Percentiles rank a stretch among this genome's conserved stretches.
These are phyloP conservation scores for Drosophila nasuta DNA, from an alignment of 1,140 invertebrate genomes.

Conservation along the genomic window DNA sequence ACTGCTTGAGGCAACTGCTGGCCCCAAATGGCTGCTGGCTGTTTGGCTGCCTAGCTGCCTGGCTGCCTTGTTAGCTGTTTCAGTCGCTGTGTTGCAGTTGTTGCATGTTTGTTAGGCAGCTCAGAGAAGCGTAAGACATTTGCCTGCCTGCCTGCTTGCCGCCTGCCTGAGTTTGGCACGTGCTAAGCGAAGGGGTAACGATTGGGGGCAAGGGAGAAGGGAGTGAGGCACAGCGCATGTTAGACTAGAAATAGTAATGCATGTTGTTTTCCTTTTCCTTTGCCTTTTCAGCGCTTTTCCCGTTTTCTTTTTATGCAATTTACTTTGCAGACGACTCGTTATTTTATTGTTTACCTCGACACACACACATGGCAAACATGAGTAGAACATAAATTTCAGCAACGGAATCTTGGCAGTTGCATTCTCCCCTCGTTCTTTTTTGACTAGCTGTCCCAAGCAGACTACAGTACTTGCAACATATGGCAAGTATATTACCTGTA, in stretches of 20 bases:
- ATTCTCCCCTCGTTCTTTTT: background rate
- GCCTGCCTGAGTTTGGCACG: slow-evolving; percentile 74
- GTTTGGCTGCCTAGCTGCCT: slow-evolving; percentile 42
- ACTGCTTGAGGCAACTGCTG: slow-evolving; percentile 17
- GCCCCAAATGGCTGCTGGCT: slow-evolving; percentile 1
- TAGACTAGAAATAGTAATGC: slow-evolving; percentile 27
- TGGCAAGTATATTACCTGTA: background rate
- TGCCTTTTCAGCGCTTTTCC: slow-evolving; percentile 29
- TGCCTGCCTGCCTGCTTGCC: slow-evolving; percentile 61
- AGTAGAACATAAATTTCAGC: slow-evolving; percentile 48
- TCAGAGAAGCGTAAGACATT: slow-evolving; percentile 73
- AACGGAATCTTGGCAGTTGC: slow-evolving; percentile 29
- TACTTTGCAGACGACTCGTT: slow-evolving; percentile 76
- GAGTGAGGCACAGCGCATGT: background rate
- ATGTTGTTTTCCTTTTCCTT: slow-evolving; percentile 36
- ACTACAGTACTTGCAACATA: slow-evolving; percentile 8
- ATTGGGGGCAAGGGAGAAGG: background rate
- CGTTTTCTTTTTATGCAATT: slow-evolving; percentile 67
- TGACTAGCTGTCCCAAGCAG: background rate
- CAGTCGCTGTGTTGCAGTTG: slow-evolving; percentile 39
- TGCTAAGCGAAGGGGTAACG: slow-evolving; percentile 35
- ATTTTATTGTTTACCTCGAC: slow-evolving; percentile 78
- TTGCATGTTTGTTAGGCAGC: slow-evolving; percentile 74
- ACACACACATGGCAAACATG: slow-evolving; percentile 36
- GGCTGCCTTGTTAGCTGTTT: slow-evolving; percentile 67